Conservation (phyloP, 2,888 invertebrate genomes). For the Amphipyra berbera region DNA sequence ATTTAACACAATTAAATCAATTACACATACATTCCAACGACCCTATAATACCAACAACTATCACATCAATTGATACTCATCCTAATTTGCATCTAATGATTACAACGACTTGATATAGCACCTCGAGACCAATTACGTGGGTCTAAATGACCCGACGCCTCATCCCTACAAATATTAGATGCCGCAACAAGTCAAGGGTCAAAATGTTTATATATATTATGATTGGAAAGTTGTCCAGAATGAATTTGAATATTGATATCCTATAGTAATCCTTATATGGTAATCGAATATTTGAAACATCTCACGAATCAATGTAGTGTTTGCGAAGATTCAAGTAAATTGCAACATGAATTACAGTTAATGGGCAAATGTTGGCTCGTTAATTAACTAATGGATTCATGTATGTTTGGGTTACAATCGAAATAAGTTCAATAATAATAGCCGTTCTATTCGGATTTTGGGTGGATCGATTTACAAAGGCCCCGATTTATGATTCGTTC, state of each 20-base stretch:
- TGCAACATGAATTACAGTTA: slow-evolving; percentile 11
- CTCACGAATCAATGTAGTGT: slow-evolving; percentile 6
- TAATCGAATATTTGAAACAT: slow-evolving; percentile 14
- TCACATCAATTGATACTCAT: slow-evolving; percentile 9
- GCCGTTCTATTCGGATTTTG: background rate
- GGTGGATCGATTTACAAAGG: background rate
- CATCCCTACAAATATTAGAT: slow-evolving; percentile 26
- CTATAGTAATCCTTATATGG: slow-evolving; percentile 24
- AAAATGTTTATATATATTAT: slow-evolving; percentile 25
- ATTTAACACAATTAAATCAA: no score
- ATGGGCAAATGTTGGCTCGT: slow-evolving; percentile 5
- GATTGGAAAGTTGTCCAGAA: slow-evolving; percentile 50
- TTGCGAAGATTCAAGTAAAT: slow-evolving; percentile 10
- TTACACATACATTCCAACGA: slow-evolving; percentile 4
- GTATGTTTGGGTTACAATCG: slow-evolving; percentile 7
- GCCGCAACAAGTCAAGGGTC: slow-evolving; percentile 41
- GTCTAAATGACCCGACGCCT: slow-evolving; percentile 21
- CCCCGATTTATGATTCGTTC: background rate
- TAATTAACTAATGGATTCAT: slow-evolving; percentile 7
- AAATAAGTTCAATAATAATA: slow-evolving; percentile 4
- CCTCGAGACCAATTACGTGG: slow-evolving; percentile 23
- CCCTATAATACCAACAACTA: background rate
- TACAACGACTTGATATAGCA: slow-evolving; percentile 1
- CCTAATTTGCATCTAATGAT: slow-evolving; percentile 19
- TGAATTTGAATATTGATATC: slow-evolving; percentile 50